Evolutionary conservation across 37 sponge, comb jelly and placozoan species (phyloP).

Genomic region (Petrosia ficiformis): DNA sequence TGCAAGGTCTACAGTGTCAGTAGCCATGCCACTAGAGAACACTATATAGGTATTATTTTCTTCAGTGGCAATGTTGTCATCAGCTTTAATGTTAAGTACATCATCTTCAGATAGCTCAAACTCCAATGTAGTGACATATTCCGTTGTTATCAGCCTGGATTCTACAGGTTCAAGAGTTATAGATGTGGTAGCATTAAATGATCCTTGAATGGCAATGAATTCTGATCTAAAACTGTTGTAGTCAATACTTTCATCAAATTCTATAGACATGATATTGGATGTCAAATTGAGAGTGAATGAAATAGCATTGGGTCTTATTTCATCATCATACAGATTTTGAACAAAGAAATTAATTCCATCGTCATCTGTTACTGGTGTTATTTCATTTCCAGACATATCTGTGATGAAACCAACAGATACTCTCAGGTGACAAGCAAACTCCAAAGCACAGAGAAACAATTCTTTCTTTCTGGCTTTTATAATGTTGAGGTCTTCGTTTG

Average conservation of each 20-base stretch:
- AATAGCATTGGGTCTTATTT: slow-evolving; percentile 56
- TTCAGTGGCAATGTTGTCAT: slow-evolving; percentile 55
- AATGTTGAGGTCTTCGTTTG: slow-evolving; percentile 67
- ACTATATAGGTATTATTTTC: slow-evolving; percentile 64
- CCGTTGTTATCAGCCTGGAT: slow-evolving; percentile 25
- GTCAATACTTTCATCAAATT: slow-evolving; percentile 89
- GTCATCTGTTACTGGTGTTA: slow-evolving; percentile 18
- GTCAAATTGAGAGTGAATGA: slow-evolving; percentile 71
- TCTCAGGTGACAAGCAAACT: slow-evolving; percentile 52
- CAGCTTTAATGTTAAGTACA: slow-evolving; percentile 48
- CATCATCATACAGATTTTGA: slow-evolving; percentile 28
- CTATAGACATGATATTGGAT: slow-evolving; percentile 43
- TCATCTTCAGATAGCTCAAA: slow-evolving; percentile 60
- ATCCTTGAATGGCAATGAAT: slow-evolving; percentile 68
- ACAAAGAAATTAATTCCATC: background rate
- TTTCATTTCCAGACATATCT: slow-evolving; percentile 63
- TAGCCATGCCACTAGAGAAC: slow-evolving; percentile 33
- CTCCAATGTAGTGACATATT: slow-evolving; percentile 37
- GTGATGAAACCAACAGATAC: slow-evolving; percentile 26
- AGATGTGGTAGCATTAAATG: slow-evolving; percentile 2
- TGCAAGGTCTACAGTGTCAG: slow-evolving; percentile 33
- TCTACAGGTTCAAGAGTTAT: slow-evolving; percentile 30
- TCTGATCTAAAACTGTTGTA: slow-evolving; percentile 51
- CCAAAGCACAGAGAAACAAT: slow-evolving; percentile 43
- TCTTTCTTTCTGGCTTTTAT: slow-evolving; percentile 58